Conservation (phyloP, 2,797 vertebrate species). For the Dallia pectoralis region DNA sequence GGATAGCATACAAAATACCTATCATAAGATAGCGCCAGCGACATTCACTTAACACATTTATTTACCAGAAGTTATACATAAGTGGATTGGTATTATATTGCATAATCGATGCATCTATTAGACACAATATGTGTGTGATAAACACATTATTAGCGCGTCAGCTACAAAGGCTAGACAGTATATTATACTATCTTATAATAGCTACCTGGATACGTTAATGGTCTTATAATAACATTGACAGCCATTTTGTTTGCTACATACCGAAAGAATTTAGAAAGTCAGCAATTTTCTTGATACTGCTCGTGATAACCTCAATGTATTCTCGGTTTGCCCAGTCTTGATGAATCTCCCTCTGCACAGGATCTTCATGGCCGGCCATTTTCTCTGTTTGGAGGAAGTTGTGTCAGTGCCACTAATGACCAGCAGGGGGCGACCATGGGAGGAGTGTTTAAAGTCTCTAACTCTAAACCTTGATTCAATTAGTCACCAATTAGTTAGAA, state of each 20-base stretch:
- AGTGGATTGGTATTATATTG: not conserved
- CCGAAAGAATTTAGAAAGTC: constrained; percentile 83
- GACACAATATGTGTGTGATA: too few species aligned
- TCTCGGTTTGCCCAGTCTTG: constrained; percentile 83
- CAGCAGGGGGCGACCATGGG: not conserved
- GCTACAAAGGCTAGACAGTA: not conserved
- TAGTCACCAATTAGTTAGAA: too few species aligned
- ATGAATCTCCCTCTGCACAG: constrained; percentile 79
- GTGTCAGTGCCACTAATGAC: not conserved
- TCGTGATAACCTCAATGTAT: constrained; percentile 81
- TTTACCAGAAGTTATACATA: too few species aligned
- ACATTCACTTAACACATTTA: too few species aligned
- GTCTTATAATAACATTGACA: not conserved
- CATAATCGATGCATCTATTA: not conserved
- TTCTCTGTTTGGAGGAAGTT: constrained; percentile 17
- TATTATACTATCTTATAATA: too few species aligned
- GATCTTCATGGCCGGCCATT: constrained; percentile 80
- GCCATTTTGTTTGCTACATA: constrained; percentile 43
- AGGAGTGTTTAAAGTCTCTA: too few species aligned
- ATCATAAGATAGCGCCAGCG: too few species aligned
- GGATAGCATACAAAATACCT: too few species aligned
- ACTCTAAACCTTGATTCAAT: too few species aligned
- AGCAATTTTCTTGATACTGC: constrained; percentile 82
- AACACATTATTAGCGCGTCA: not conserved
- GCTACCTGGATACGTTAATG: not conserved